Evolutionary conservation across 2,113 vertebrate species (phyloP).

Genomic region (Oryzias celebensis): DNA sequence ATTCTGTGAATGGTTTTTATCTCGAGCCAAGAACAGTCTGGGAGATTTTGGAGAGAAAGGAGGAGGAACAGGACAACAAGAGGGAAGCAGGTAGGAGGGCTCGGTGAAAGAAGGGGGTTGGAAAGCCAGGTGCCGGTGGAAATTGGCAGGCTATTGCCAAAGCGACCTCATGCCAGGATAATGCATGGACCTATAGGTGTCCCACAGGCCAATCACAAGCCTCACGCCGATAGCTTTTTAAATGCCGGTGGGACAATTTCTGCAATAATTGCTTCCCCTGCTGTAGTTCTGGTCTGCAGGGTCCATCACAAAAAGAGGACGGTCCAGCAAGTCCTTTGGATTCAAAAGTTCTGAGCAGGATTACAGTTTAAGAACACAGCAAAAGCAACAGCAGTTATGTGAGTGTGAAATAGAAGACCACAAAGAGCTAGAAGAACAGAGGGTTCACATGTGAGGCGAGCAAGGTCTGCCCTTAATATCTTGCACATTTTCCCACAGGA

Average conservation of each 20-base stretch:
- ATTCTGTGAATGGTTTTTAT: conserved; percentile 38
- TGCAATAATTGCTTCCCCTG: conserved; percentile 87
- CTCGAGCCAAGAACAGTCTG: conserved; percentile 36
- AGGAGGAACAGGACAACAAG: conserved; percentile 71
- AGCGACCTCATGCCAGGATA: conserved; percentile 88
- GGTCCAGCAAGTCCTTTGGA: conserved; percentile 36
- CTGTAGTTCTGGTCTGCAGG: conserved; percentile 75
- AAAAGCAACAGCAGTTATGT: neutral
- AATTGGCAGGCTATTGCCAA: conserved; percentile 86
- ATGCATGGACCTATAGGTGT: conserved; percentile 93
- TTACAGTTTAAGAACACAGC: conserved; percentile 14
- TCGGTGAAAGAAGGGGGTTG: conserved; percentile 78
- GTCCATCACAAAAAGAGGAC: conserved; percentile 52
- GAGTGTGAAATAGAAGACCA: conserved; percentile 10
- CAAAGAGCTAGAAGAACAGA: neutral
- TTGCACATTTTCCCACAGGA: conserved; percentile 46
- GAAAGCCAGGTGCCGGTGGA: conserved; percentile 86
- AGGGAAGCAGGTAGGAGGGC: conserved; percentile 86
- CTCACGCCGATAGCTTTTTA: conserved; percentile 91
- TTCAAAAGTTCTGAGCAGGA: conserved; percentile 16
- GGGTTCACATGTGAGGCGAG: conserved; percentile 29
- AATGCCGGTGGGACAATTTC: conserved; percentile 85
- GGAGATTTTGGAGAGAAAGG: conserved; percentile 18
- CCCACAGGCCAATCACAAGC: conserved; percentile 89
- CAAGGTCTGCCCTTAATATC: conserved; percentile 37